These are phyloP conservation scores for Machaerirhynchus nigripectus DNA, from an alignment of 2,113 vertebrate species.

Conservation along the genomic window DNA sequence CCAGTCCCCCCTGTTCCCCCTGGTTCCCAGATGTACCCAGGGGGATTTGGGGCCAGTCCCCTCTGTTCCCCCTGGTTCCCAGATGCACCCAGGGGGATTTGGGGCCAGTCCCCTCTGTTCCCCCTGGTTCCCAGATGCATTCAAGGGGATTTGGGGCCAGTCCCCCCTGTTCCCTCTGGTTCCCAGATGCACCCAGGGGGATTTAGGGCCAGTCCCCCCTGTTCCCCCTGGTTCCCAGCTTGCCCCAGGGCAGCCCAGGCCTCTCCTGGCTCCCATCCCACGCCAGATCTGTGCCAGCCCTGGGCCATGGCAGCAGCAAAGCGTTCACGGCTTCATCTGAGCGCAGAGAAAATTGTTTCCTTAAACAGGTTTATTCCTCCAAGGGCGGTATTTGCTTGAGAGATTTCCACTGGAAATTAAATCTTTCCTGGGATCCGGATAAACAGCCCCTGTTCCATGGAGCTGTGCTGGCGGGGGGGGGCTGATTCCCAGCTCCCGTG, in stretches of 20 bases:
- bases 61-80: rapidly evolving
- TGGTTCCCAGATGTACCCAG: rapidly evolving
- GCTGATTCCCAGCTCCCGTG: neutral
- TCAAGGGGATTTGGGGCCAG: neutral
- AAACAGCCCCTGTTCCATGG: neutral
- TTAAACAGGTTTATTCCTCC: slow-evolving; percentile 51
- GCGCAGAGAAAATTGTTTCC: slow-evolving; percentile 33
- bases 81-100: neutral
- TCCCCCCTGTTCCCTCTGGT: neutral
- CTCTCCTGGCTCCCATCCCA: neutral
- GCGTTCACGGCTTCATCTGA: neutral
- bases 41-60: neutral
- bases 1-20: rapidly evolving
- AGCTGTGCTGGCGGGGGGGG: neutral
- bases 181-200: neutral
- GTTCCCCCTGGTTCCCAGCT: neutral
- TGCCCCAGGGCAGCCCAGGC: neutral
- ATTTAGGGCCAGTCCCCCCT: rapidly evolving
- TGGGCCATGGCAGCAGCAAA: neutral
- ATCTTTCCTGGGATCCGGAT: neutral
- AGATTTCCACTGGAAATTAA: slow-evolving; percentile 35
- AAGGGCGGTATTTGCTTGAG: slow-evolving; percentile 47
- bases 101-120: neutral
- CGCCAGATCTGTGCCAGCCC: rapidly evolving
- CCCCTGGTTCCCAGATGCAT: neutral